A percentile compares a stretch with the other conserved stretches of the same genome.
Evolutionary conservation across 2,797 vertebrate genomes (phyloP).

Genomic region (Pseudotriccus pelzelni): DNA sequence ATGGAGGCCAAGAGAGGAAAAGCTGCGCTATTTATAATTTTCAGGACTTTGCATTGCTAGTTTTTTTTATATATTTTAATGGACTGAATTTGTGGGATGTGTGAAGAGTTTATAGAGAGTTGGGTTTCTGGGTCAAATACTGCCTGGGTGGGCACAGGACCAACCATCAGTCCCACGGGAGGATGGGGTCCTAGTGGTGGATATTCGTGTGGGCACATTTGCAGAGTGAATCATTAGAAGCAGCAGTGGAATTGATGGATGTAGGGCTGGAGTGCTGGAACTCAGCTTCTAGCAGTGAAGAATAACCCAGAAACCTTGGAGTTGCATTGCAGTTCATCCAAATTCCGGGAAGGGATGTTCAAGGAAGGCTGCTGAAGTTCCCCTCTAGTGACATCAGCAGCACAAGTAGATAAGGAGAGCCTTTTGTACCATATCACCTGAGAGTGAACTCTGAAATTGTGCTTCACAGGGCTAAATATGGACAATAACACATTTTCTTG

Average conservation of each 20-base stretch:
- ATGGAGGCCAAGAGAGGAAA: not conserved
- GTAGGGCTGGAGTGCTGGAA: not conserved
- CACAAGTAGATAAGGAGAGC: not conserved
- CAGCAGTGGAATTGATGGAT: not conserved
- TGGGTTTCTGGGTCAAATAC: not conserved
- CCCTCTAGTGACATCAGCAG: not conserved
- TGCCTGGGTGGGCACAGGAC: not conserved
- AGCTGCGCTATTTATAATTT: not conserved
- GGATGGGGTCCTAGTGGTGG: not conserved
- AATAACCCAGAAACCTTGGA: not conserved
- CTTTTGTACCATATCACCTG: not conserved
- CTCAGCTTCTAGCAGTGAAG: not conserved
- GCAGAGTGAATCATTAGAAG: not conserved
- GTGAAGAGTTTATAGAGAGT: not conserved
- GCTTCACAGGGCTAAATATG: not conserved
- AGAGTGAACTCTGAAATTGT: not conserved
- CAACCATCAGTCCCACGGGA: accelerated
- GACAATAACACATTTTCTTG: not conserved
- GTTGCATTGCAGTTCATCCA: not conserved
- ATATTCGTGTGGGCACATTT: not conserved
- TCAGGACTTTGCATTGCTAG: not conserved
- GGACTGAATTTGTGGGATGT: not conserved
- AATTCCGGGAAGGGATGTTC: not conserved
- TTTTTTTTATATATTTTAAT: not conserved
- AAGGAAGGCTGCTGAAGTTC: not conserved